A percentile compares a stretch with the other conserved stretches of the same genome.
Conservation (phyloP, 2,797 vertebrate species). For the Aeoliscus strigatus region DNA sequence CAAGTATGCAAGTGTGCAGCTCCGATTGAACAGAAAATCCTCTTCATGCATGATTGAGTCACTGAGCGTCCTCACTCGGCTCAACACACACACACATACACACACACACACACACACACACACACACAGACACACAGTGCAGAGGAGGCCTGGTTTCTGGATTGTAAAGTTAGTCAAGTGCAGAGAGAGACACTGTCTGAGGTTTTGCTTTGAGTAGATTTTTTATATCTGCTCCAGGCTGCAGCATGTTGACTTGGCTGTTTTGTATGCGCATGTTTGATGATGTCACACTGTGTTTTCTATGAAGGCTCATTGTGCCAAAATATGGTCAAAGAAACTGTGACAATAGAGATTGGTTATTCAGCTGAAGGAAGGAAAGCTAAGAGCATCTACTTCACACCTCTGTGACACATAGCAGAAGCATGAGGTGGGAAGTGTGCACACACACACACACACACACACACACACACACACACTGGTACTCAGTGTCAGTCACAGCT, state of each 20-base stretch:
- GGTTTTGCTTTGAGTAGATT: conserved; percentile 41
- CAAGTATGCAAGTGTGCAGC: conserved; percentile 72
- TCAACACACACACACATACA: conserved; percentile 32
- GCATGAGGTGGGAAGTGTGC: conserved; percentile 38
- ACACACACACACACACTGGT: conserved; percentile 23
- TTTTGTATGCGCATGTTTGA: conserved; percentile 38
- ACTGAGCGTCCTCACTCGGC: conserved; percentile 36
- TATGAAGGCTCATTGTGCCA: conserved; percentile 21
- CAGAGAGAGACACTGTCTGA: conserved; percentile 43
- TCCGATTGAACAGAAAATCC: conserved; percentile 68
- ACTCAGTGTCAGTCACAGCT: conserved; percentile 62
- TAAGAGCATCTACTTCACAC: conserved; percentile 57
- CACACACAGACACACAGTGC: conserved; percentile 16
- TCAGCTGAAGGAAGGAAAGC: conserved; percentile 29
- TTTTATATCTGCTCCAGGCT: conserved; percentile 44
- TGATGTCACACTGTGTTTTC: conserved; percentile 26
- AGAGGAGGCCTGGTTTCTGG: conserved; percentile 52
- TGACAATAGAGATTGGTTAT: conserved; percentile 48
- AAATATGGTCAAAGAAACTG: conserved; percentile 27
- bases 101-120: conserved; percentile 15
- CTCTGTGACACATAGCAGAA: conserved; percentile 40
- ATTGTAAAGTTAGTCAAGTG: conserved; percentile 65
- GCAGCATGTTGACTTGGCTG: conserved; percentile 30
- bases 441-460: conserved; percentile 19
- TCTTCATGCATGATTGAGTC: conserved; percentile 68